phyloP scores from a whole-genome alignment of 2,797 vertebrate species.

The Vultur gryphus region DNA sequence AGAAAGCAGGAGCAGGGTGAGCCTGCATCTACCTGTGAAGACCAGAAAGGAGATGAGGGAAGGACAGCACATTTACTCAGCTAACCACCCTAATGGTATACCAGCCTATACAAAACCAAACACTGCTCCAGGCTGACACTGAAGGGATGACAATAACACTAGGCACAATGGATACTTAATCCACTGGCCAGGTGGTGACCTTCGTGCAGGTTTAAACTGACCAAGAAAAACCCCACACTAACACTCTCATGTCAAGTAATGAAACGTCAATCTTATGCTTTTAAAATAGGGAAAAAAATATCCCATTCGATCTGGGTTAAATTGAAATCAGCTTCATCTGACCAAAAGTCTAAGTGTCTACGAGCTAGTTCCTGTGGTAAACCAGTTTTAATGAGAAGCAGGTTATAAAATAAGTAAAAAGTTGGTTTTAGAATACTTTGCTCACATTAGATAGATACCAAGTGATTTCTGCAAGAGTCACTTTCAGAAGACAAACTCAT shows the following conservation, averaged over 20 bases:
- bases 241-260: background rate
- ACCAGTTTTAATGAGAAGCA: background rate
- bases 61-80: background rate
- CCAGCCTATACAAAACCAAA: background rate
- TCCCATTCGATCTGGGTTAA: background rate
- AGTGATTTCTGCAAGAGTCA: background rate
- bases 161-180: background rate
- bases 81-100: background rate
- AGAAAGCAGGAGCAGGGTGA: background rate
- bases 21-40: background rate
- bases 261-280: background rate
- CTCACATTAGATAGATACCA: background rate
- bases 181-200: background rate
- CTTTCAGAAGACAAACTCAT: background rate
- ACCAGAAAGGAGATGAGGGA: background rate
- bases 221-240: fast-evolving
- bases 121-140: background rate
- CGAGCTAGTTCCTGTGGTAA: background rate
- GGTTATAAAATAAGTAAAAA: background rate
- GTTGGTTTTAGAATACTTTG: background rate
- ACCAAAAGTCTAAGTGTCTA: background rate
- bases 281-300: background rate
- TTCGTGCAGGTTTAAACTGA: background rate
- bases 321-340: background rate
- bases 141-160: background rate